Conservation (phyloP, 2,113 vertebrate genomes). For the Hipposideros armiger region DNA sequence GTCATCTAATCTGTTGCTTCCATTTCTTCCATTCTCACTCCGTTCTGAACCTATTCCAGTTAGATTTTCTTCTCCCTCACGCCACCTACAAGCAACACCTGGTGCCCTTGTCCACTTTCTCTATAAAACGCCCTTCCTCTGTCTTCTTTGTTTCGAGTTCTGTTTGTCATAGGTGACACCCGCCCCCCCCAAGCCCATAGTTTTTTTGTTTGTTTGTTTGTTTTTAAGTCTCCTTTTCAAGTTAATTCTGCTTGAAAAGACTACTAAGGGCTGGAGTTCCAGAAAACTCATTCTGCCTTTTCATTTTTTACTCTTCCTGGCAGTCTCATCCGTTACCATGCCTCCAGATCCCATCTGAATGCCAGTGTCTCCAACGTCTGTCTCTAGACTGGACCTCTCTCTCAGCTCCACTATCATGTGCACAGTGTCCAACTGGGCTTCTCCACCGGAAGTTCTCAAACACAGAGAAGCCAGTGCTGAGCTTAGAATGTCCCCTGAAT, state of each 20-base stretch:
- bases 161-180: neutral
- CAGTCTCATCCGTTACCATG: accelerated
- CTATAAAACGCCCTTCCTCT: neutral
- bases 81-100: neutral
- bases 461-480: neutral
- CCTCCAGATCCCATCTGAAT: neutral
- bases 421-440: neutral
- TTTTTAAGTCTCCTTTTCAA: neutral
- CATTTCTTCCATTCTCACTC: neutral
- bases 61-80: neutral
- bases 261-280: neutral
- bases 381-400: neutral
- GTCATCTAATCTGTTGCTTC: neutral
- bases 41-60: neutral
- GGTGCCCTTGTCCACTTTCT: conserved; percentile 53
- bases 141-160: neutral
- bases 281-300: neutral
- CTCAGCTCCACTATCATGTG: neutral
- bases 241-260: neutral
- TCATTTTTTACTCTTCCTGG: neutral
- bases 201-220: neutral
- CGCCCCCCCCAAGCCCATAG: too few relatives aligned
- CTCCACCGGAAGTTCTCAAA: neutral
- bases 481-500: neutral
- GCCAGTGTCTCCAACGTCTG: accelerated